A percentile compares a stretch with the other conserved stretches of the same genome.
Conservation (phyloP, 1,140 invertebrate species). For the Gonatopus flavifemur region DNA sequence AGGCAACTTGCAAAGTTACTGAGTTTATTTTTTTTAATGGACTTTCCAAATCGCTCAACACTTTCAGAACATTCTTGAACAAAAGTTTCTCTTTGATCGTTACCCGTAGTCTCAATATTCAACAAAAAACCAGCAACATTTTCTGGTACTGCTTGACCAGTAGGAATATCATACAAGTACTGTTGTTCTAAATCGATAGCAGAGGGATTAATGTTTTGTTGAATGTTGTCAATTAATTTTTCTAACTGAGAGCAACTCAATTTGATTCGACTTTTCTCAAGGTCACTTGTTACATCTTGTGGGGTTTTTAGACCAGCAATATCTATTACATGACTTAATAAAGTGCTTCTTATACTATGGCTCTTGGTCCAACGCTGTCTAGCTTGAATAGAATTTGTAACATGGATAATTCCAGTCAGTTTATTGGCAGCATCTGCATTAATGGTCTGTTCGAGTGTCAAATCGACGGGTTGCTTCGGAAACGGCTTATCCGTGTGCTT, state of each 20-base stretch:
- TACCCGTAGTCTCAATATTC: constrained; percentile 23
- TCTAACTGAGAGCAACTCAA: constrained; percentile 7
- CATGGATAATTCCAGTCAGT: constrained; percentile 11
- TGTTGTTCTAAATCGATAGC: constrained; percentile 1
- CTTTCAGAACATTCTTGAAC: constrained; percentile 17
- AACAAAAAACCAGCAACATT: constrained; percentile 27
- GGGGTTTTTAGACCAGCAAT: background rate
- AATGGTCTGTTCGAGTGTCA: constrained; percentile 22
- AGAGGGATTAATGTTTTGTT: constrained; percentile 27
- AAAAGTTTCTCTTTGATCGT: constrained; percentile 14
- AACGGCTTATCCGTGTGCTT: constrained; percentile 10
- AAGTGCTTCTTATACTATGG: constrained; percentile 9
- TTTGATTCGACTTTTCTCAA: constrained; percentile 15
- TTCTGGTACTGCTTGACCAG: constrained; percentile 25
- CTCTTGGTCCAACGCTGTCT: constrained; percentile 18
- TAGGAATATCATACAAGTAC: constrained; percentile 16
- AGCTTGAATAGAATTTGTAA: constrained; percentile 21
- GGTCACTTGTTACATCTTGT: constrained; percentile 6
- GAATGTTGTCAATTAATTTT: constrained; percentile 12
- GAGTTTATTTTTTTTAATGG: constrained; percentile 4
- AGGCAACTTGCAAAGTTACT: constrained; percentile 5
- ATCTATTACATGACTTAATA: constrained; percentile 11
- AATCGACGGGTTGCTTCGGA: constrained; percentile 11
- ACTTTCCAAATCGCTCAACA: constrained; percentile 18
- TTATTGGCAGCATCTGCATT: constrained; percentile 15